Conservation (phyloP, 1,140 invertebrate species). For the Scylla paramamosain region DNA sequence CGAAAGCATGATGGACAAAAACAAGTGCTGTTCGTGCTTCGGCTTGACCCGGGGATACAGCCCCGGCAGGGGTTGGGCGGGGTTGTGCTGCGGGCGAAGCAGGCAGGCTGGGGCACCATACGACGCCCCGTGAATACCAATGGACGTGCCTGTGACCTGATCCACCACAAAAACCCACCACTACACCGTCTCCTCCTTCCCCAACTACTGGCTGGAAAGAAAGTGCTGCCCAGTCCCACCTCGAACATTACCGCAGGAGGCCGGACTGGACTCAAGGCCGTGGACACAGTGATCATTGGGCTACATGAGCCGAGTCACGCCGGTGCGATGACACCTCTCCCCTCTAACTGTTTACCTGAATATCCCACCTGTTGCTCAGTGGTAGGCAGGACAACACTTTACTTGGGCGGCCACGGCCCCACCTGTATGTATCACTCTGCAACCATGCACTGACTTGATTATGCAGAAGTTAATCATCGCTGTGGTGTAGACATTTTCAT, state of each 20-base stretch:
- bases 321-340: neutral
- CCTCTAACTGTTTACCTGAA: neutral
- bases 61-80: neutral
- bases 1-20: neutral
- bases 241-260: neutral
- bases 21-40: neutral
- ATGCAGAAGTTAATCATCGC: no score
- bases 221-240: neutral
- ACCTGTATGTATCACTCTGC: neutral
- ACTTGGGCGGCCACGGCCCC: neutral
- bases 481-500: neutral
- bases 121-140: neutral
- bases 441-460: neutral
- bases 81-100: neutral
- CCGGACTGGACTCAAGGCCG: neutral
- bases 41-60: neutral
- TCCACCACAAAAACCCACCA: neutral
- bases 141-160: conserved; percentile 9
- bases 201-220: no score
- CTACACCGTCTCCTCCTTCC: neutral
- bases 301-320: neutral
- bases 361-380: neutral
- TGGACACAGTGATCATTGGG: neutral
- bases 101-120: neutral
- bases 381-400: neutral